Percentiles rank a stretch among this genome's conserved stretches.
Evolutionary conservation across 35 echinoderm and acorn worm genomes (phyloP).

Genomic region (Lytechinus pictus): DNA sequence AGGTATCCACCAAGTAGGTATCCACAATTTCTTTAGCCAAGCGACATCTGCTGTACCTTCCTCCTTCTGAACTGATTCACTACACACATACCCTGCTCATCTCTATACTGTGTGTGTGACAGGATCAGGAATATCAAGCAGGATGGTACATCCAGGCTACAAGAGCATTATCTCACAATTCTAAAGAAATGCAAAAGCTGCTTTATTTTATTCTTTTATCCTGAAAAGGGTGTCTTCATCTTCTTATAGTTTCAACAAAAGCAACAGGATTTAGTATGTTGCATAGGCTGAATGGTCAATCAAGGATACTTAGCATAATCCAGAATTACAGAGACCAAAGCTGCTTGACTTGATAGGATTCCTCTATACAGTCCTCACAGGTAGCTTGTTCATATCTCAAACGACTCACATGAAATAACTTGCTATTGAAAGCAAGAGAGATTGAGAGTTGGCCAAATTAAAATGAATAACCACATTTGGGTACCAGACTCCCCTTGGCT

Average conservation of each 20-base stretch:
- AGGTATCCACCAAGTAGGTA: too few species aligned
- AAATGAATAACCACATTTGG: slow-evolving; percentile 1
- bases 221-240: too few species aligned
- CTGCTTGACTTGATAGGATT: too few species aligned
- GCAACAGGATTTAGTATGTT: too few species aligned
- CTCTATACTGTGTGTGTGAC: neutral
- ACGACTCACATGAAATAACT: neutral
- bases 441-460: neutral
- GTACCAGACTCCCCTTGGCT: neutral
- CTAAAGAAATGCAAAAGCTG: neutral
- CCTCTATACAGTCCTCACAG: neutral
- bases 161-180: neutral
- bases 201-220: neutral
- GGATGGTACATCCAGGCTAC: neutral
- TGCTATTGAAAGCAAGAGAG: neutral
- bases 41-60: neutral
- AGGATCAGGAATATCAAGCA: neutral
- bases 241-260: too few species aligned
- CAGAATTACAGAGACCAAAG: too few species aligned
- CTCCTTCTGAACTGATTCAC: neutral
- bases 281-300: too few species aligned
- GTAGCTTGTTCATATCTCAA: neutral
- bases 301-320: too few species aligned
- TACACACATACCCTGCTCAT: neutral
- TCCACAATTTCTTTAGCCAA: neutral